Evolutionary conservation across 2,113 vertebrate species (phyloP).

Genomic region (Daphoenositta chrysoptera): DNA sequence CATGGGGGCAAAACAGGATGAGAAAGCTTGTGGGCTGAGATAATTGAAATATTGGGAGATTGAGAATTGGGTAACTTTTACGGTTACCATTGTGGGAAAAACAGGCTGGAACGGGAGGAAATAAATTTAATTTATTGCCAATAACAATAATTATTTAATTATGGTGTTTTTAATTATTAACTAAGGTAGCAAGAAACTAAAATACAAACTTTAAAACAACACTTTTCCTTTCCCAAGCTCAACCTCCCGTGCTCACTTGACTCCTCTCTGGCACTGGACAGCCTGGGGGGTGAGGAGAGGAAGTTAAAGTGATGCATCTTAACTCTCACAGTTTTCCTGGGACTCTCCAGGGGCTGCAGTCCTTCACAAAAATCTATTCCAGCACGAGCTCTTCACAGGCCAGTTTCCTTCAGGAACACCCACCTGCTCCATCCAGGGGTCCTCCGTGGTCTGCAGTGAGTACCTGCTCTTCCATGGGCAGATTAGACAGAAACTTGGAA

Average conservation of each 20-base stretch:
- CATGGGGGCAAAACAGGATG: not conserved
- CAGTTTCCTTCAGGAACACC: not conserved
- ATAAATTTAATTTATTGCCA: not conserved
- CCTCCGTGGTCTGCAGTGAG: not conserved
- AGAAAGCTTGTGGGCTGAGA: not conserved
- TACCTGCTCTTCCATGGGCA: not conserved
- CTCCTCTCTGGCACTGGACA: not conserved
- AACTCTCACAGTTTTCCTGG: not conserved
- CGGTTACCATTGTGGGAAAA: fast-evolving
- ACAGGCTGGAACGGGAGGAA: not conserved
- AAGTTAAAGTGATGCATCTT: not conserved
- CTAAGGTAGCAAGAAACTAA: not conserved
- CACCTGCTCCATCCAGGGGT: not conserved
- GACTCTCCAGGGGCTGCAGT: not conserved
- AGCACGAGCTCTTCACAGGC: fast-evolving
- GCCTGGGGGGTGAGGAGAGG: not conserved
- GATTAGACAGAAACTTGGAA: not conserved
- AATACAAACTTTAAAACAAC: not conserved
- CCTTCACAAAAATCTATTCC: not conserved
- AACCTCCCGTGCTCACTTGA: not conserved
- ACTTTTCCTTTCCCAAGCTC: not conserved
- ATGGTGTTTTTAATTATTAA: not conserved
- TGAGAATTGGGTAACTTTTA: too few species aligned
- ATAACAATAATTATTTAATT: not conserved
- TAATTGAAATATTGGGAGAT: not conserved